Evolutionary conservation across 2,113 vertebrate genomes (phyloP), one percentile per base, ranked within the genome.

Genomic region (Mugil cephalus): DNA sequence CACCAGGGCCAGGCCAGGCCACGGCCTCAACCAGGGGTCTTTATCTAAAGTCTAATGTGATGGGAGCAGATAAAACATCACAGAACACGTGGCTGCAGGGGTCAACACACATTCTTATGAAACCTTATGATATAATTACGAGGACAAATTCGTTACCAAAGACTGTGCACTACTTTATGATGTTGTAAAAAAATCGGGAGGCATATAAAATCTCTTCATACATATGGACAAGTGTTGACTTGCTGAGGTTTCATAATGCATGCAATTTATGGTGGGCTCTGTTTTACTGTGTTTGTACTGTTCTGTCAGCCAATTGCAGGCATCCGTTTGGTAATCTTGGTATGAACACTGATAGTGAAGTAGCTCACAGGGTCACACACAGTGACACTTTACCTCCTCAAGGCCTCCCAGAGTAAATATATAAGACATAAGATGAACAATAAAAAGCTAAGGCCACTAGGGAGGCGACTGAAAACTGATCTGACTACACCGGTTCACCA

Each of bases 21-120:
- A 46, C 0, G 2, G 35, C 30, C 8, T 36, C 13, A 30, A 10
- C 14, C 39, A 43, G 17, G 11, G 18, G 39, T 55, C 35, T 46
- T 75, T 14, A 38, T 39, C 24, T 52, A 1, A 35, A 54, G 30
- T 74, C 52, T 79, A 53, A 74, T 61, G 68, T 74, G 38, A 64
- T 56, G 36, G 39, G 2, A 1, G 50, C 10, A 15, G 50, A 54
- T 67, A 52, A 47, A 55, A 60, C 1, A 13, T 0, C 6, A 55
- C 1, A 21, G 2, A 69, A 38, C 30, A 40, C 8, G 1, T 8
- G 47, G n/a, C 10, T 13, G 13, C 34, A 8, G 69, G 51, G 67
- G 70, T 73, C 58, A 71, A 53, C 73, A 71, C 12, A 30, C 34
- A 52, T 18, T 2, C 13, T 77, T 77, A 46, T n/a, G 66, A 19